phyloP scores from a whole-genome alignment of 2,797 vertebrate species.

The Orestias chungarensis region DNA sequence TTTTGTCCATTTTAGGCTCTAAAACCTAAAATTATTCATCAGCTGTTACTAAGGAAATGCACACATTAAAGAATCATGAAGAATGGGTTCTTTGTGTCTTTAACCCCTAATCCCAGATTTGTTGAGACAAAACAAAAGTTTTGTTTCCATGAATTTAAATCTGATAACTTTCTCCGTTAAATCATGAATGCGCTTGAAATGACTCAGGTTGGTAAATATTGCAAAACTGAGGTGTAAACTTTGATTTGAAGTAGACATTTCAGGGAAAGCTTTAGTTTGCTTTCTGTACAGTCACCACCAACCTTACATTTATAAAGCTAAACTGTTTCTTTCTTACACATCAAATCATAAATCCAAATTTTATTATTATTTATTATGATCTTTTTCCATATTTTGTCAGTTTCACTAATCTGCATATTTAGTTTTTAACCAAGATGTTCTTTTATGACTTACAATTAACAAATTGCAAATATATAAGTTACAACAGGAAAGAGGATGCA shows the following conservation, averaged over 20 bases:
- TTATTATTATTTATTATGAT: neutral
- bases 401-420: neutral
- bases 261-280: neutral
- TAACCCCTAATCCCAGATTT: neutral
- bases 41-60: neutral
- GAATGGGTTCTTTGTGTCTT: neutral
- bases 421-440: neutral
- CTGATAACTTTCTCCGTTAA: neutral
- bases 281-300: too few species aligned
- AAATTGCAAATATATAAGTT: neutral
- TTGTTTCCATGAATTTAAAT: neutral
- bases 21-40: neutral
- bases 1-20: too few species aligned
- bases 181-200: neutral
- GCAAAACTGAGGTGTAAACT: neutral
- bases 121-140: neutral
- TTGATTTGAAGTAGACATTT: too few species aligned
- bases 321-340: neutral
- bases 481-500: neutral
- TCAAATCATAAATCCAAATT: neutral
- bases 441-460: too few species aligned
- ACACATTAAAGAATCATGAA: neutral
- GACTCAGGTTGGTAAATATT: neutral
- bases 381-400: neutral
- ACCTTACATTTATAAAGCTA: too few species aligned